phyloP scores from a whole-genome alignment of 2,888 invertebrate species.

The Netelia inedita region DNA sequence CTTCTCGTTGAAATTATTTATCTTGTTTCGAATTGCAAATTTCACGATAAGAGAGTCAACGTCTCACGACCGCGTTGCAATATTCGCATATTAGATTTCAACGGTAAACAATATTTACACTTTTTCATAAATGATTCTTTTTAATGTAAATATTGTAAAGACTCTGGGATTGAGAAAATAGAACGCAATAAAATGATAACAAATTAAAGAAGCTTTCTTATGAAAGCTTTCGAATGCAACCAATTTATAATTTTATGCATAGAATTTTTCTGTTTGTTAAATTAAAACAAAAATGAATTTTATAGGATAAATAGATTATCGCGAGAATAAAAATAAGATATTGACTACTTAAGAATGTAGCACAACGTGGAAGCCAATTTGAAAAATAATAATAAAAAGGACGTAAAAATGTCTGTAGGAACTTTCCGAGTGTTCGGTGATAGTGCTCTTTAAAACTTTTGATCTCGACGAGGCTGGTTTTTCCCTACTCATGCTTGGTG shows the following conservation, averaged over 20 bases:
- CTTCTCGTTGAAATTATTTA: neutral
- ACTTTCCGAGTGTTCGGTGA: neutral
- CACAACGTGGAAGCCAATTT: too few relatives aligned
- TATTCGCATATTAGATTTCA: neutral
- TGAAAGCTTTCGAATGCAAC: too few relatives aligned
- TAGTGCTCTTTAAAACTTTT: slow-evolving; percentile 37
- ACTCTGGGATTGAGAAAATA: too few relatives aligned
- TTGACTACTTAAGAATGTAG: neutral
- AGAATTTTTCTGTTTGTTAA: too few relatives aligned
- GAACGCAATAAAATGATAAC: too few relatives aligned
- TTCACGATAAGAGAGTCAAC: neutral
- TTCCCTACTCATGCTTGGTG: neutral
- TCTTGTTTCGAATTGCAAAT: neutral
- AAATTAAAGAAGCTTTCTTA: too few relatives aligned
- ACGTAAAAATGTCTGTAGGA: neutral
- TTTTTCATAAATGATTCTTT: too few relatives aligned
- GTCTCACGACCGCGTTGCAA: neutral
- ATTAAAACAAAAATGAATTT: too few relatives aligned
- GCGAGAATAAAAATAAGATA: slow-evolving; percentile 3
- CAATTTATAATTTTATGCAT: too few relatives aligned
- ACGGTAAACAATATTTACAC: neutral
- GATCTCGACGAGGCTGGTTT: slow-evolving; percentile 1
- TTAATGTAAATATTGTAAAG: too few relatives aligned
- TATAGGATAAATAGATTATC: neutral
- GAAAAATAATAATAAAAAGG: neutral